These are phyloP conservation scores for Esperia sulphurella DNA, from an alignment of 2,888 invertebrate genomes.

Conservation along the genomic window DNA sequence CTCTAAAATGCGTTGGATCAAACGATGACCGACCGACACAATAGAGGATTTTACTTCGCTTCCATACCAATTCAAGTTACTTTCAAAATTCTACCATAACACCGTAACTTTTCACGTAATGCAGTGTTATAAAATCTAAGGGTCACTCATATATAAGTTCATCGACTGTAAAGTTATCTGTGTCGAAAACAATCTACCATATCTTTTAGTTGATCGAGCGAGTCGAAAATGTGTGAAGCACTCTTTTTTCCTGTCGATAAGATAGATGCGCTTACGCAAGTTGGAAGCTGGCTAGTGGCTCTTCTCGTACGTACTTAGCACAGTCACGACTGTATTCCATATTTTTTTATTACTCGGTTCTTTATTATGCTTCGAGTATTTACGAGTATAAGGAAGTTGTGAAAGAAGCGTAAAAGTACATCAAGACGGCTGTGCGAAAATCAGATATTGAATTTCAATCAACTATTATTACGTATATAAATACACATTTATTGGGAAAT, in stretches of 20 bases:
- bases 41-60: not conserved
- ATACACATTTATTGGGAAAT: too few relatives aligned
- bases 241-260: constrained; percentile 18
- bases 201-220: constrained; percentile 21
- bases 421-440: too few relatives aligned
- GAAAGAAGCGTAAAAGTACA: too few relatives aligned
- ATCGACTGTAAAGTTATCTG: constrained; percentile 2
- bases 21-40: not conserved
- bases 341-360: constrained; percentile 10
- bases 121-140: not conserved
- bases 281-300: constrained; percentile 4
- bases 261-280: constrained; percentile 25
- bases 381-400: too few relatives aligned
- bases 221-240: constrained; percentile 20
- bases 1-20: not conserved
- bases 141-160: not conserved
- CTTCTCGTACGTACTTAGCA: constrained; percentile 16
- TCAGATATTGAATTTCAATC: too few relatives aligned
- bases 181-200: constrained; percentile 8
- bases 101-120: not conserved
- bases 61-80: not conserved
- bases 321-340: constrained; percentile 27
- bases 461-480: too few relatives aligned
- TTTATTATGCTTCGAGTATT: not conserved
- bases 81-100: not conserved